These are phyloP conservation scores for Diuraphis noxia DNA, from an alignment of 1,140 invertebrate genomes.

Conservation along the genomic window DNA sequence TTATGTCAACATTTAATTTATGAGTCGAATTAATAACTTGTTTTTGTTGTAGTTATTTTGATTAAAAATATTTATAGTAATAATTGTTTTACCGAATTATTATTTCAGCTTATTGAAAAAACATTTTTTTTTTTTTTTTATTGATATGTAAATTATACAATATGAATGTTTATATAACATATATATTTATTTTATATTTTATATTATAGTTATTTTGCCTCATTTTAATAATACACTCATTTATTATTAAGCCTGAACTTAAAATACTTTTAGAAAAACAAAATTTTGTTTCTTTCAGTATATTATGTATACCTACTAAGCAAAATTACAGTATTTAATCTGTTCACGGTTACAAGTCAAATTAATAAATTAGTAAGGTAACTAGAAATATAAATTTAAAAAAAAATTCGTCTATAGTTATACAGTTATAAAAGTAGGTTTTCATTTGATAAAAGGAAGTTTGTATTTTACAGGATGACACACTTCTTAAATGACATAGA, in stretches of 20 bases:
- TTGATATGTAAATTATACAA: background rate
- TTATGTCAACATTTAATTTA: background rate
- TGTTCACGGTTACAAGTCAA: no score
- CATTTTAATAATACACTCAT: background rate
- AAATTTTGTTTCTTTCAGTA: no score
- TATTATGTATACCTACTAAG: no score
- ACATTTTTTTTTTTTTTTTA: background rate
- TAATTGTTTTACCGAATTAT: background rate
- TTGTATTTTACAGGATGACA: background rate
- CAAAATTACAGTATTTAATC: no score
- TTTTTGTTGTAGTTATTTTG: background rate
- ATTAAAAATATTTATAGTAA: no score
- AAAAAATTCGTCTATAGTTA: no score
- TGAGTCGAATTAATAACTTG: background rate
- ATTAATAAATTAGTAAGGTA: background rate
- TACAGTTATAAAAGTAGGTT: background rate
- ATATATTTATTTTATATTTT: background rate
- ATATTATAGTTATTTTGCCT: background rate
- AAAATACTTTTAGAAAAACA: background rate
- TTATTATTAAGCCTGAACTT: background rate
- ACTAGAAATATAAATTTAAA: background rate
- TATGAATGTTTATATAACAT: background rate
- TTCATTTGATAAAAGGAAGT: background rate
- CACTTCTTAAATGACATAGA: background rate
- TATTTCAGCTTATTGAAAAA: background rate